Conservation (phyloP, 2,888 invertebrate species). For the Diadromus collaris region DNA sequence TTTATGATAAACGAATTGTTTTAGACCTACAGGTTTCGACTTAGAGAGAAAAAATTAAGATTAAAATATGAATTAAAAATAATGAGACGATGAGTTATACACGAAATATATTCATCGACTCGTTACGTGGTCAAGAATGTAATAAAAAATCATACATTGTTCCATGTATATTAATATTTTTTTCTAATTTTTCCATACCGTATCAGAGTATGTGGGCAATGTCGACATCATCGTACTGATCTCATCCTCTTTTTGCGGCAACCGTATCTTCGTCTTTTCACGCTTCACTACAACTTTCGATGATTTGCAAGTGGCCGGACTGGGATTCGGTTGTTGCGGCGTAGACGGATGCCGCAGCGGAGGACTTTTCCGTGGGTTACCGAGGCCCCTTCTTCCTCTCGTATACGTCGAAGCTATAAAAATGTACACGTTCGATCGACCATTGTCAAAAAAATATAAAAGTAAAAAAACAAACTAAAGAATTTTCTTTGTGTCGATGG, state of each 20-base stretch:
- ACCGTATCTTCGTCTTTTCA: constrained; percentile 61
- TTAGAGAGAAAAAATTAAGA: too few relatives aligned
- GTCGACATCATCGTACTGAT: constrained; percentile 77
- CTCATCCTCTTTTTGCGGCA: constrained; percentile 75
- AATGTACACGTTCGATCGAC: neutral
- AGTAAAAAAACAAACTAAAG: neutral
- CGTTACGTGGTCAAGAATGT: neutral
- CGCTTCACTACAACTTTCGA: constrained; percentile 61
- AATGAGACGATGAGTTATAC: too few relatives aligned
- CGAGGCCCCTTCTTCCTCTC: constrained; percentile 31
- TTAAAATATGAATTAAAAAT: too few relatives aligned
- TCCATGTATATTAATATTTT: neutral
- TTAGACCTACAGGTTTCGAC: too few relatives aligned
- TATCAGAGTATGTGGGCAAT: constrained; percentile 72
- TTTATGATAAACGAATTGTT: too few relatives aligned
- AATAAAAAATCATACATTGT: neutral
- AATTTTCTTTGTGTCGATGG: too few relatives aligned
- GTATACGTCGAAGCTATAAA: constrained; percentile 11
- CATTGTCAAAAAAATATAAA: neutral
- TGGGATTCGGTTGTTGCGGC: constrained; percentile 64
- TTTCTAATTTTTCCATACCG: constrained; percentile 62
- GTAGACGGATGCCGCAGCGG: constrained; percentile 59
- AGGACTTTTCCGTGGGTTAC: constrained; percentile 11
- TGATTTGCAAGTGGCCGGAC: constrained; percentile 60
- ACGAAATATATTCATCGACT: constrained; percentile 11